Evolutionary conservation across 1,140 invertebrate species (phyloP).

Genomic region (Penaeus japonicus): DNA sequence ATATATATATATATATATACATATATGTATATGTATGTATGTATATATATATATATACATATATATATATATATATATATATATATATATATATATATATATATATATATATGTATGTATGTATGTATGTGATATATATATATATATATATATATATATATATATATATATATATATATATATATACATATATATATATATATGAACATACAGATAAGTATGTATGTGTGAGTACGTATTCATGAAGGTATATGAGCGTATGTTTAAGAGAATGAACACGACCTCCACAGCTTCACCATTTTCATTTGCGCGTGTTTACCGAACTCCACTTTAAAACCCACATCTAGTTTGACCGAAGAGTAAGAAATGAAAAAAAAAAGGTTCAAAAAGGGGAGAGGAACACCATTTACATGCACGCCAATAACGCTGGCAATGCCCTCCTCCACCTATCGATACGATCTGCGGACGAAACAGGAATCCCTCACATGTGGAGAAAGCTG

Average conservation of each 20-base stretch:
- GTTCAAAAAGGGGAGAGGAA: too few relatives aligned
- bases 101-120: constrained; percentile 16
- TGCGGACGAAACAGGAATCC: too few relatives aligned
- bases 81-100: constrained; percentile 4
- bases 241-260: background rate
- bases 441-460: too few relatives aligned
- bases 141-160: background rate
- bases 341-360: too few relatives aligned
- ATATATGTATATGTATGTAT: background rate
- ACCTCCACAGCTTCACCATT: too few relatives aligned
- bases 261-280: too few relatives aligned
- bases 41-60: background rate
- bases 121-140: background rate
- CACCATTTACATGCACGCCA: too few relatives aligned
- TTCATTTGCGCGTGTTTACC: too few relatives aligned
- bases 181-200: background rate
- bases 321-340: too few relatives aligned
- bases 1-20: background rate
- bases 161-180: background rate
- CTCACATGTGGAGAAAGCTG: too few relatives aligned
- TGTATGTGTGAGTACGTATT: background rate
- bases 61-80: background rate
- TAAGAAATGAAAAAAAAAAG: too few relatives aligned
- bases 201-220: background rate
- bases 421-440: too few relatives aligned